Evolutionary conservation across 2,797 vertebrate genomes (phyloP).

Genomic region (Zalophus californianus): DNA sequence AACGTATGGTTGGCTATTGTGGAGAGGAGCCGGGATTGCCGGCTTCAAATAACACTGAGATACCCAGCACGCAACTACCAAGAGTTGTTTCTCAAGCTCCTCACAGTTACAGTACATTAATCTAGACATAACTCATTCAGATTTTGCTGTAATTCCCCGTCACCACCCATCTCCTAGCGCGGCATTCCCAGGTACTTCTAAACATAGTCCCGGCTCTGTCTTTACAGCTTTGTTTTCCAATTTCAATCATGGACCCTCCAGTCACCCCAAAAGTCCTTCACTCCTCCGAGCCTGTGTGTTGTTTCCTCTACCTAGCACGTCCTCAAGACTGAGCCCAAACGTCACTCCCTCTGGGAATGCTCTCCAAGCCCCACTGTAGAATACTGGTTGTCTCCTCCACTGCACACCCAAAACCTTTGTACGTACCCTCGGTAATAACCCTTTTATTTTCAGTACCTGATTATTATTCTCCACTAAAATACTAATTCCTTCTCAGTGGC

Average conservation of each 20-base stretch:
- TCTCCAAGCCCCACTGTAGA: background rate
- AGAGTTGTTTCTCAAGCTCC: background rate
- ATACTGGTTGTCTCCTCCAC: background rate
- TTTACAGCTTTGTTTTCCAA: background rate
- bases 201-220: fast-evolving
- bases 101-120: background rate
- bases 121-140: background rate
- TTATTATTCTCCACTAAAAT: background rate
- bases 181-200: background rate
- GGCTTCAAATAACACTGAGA: background rate
- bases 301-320: background rate
- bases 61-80: background rate
- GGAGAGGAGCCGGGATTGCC: background rate
- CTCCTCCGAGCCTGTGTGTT: background rate
- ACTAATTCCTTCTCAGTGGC: background rate
- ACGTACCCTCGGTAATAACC: background rate
- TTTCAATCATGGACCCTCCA: background rate
- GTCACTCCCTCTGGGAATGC: background rate
- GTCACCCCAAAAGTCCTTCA: background rate
- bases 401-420: background rate
- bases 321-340: background rate
- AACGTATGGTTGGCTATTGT: too few relatives aligned
- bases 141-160: background rate
- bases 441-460: background rate
- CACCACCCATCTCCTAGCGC: background rate